These are phyloP conservation scores for Pseudomyrmex concolor DNA, from an alignment of 1,140 invertebrate genomes.

Conservation along the genomic window DNA sequence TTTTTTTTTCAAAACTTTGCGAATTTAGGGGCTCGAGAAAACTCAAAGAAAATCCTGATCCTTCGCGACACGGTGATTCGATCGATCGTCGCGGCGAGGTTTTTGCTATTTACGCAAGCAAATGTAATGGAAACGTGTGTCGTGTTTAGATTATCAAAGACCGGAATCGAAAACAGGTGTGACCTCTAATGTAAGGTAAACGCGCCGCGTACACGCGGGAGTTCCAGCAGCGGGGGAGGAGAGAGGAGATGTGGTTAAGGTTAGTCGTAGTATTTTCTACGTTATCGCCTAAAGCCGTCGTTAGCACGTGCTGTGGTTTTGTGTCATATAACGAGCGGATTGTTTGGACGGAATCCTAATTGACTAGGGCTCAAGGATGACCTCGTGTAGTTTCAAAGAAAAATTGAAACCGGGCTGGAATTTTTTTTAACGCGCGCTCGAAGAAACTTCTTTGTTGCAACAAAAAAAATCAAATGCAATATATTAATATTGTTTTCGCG, in stretches of 20 bases:
- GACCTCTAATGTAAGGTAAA: constrained; percentile 51
- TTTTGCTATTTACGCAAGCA: too few relatives aligned
- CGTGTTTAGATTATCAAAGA: constrained; percentile 68
- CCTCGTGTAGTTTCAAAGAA: not conserved
- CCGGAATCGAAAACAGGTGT: constrained; percentile 67
- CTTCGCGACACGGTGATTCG: too few relatives aligned
- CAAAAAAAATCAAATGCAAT: too few relatives aligned
- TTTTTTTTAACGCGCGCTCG: not conserved
- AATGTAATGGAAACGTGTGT: not conserved
- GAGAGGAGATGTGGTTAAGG: not conserved
- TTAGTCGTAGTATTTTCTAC: not conserved
- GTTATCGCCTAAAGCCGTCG: constrained; percentile 20
- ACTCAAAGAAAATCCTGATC: too few relatives aligned
- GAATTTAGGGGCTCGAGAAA: too few relatives aligned
- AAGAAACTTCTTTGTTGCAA: not conserved
- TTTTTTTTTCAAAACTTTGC: too few relatives aligned
- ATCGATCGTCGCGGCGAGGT: too few relatives aligned
- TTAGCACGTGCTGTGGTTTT: constrained; percentile 51
- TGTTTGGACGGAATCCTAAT: constrained; percentile 50
- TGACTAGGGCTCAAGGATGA: not conserved
- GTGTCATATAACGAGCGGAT: constrained; percentile 20
- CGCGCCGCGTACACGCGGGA: constrained; percentile 2
- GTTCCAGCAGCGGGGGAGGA: not conserved
- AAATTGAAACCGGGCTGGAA: not conserved
- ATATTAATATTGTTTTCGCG: too few relatives aligned